Percentiles rank a stretch among this genome's conserved stretches.
Evolutionary conservation across 2,888 invertebrate species (phyloP).

Genomic region (Pterostichus madidus): DNA sequence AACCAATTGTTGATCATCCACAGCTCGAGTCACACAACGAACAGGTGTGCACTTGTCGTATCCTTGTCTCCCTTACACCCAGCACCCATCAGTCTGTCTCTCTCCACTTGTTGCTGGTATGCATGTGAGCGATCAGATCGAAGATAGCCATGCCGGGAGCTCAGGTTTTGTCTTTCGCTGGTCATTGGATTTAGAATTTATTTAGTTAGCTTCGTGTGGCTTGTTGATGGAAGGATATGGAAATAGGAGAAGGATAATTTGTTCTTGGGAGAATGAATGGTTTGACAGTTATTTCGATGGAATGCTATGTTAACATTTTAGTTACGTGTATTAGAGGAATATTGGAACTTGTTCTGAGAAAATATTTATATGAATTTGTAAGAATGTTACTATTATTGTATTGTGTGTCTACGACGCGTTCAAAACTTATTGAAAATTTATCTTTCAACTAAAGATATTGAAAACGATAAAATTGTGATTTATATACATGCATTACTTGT

Average conservation of each 20-base stretch:
- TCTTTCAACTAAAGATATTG: no score
- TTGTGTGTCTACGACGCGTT: no score
- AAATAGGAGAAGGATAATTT: constrained; percentile 44
- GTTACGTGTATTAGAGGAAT: constrained; percentile 25
- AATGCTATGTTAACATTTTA: constrained; percentile 4
- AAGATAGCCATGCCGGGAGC: constrained; percentile 48
- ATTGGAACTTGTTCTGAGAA: neutral
- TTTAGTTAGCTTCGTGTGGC: constrained; percentile 45
- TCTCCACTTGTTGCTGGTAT: constrained; percentile 29
- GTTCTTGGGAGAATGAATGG: constrained; percentile 22
- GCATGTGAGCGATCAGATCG: constrained; percentile 53
- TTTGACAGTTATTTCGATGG: constrained; percentile 33
- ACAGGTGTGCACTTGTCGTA: constrained; percentile 51
- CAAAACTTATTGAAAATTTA: no score
- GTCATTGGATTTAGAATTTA: constrained; percentile 50
- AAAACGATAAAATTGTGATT: no score
- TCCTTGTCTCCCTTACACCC: neutral
- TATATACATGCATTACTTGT: no score
- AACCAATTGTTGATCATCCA: constrained; percentile 57
- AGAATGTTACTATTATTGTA: neutral
- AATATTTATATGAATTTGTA: constrained; percentile 1
- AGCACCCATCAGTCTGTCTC: neutral
- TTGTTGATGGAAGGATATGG: constrained; percentile 37
- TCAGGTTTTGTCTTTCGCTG: constrained; percentile 48
- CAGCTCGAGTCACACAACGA: constrained; percentile 22